Percentiles rank a stretch among this genome's conserved stretches.
These are phyloP conservation scores for Spheniscus humboldti DNA, from an alignment of 2,797 vertebrate genomes.

Conservation along the genomic window DNA sequence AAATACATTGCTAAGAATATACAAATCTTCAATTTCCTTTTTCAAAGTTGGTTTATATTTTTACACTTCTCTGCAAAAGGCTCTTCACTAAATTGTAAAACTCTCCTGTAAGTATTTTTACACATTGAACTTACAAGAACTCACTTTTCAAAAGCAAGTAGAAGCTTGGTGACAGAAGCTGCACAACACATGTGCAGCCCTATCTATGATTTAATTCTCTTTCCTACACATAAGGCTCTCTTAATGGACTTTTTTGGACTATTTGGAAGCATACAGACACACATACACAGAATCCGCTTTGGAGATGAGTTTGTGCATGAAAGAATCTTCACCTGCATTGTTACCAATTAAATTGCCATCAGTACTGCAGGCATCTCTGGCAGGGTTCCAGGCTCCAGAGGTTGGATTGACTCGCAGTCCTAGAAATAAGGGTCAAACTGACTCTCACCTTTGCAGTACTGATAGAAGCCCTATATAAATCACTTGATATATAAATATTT, in stretches of 20 bases:
- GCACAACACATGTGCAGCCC: not conserved
- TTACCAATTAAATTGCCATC: slow-evolving; percentile 20
- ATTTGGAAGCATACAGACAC: not conserved
- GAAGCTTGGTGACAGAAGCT: not conserved
- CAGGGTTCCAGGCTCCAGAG: slow-evolving; percentile 8
- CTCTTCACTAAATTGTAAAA: not conserved
- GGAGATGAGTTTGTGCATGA: not conserved
- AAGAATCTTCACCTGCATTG: slow-evolving; percentile 23
- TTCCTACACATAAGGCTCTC: not conserved
- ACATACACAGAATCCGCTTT: not conserved
- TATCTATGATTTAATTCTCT: not conserved
- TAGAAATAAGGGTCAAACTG: slow-evolving; percentile 38
- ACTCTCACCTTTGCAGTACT: slow-evolving; percentile 22
- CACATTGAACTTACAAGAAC: not conserved
- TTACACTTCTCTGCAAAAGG: slow-evolving; percentile 1
- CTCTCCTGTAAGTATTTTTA: not conserved
- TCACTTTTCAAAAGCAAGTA: not conserved
- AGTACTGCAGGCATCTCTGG: not conserved
- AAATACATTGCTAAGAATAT: not conserved
- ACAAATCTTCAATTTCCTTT: not conserved
- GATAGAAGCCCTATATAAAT: slow-evolving; percentile 51
- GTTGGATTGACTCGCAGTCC: not conserved
- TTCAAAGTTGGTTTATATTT: not conserved
- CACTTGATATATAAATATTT: slow-evolving; percentile 55
- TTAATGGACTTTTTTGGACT: not conserved